These are phyloP conservation scores for Helostoma temminkii DNA, from an alignment of 2,797 vertebrate species.

Conservation along the genomic window DNA sequence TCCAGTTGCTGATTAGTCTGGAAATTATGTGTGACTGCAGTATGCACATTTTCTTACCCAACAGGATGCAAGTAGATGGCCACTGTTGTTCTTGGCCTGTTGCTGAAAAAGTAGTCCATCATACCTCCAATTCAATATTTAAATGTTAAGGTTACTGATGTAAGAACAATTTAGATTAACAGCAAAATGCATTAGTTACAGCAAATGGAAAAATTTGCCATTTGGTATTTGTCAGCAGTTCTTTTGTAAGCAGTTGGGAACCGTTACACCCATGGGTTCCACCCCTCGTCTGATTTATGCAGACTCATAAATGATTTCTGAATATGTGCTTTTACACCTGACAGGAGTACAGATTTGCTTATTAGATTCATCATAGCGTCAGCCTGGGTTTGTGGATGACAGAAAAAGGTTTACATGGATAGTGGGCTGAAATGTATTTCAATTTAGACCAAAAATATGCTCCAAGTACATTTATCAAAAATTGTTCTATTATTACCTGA, in stretches of 20 bases:
- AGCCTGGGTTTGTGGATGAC: constrained; percentile 26
- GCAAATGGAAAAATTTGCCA: constrained; percentile 11
- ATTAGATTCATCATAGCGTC: constrained; percentile 42
- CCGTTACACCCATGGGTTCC: constrained; percentile 3
- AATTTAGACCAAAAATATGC: constrained; percentile 44
- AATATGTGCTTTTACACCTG: constrained; percentile 43
- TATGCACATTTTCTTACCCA: constrained; percentile 28
- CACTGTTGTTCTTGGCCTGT: constrained; percentile 6
- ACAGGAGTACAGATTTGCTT: constrained; percentile 45
- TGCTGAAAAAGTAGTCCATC: background rate
- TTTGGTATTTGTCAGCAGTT: constrained; percentile 33
- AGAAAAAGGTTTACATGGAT: constrained; percentile 27
- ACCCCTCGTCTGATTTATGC: constrained; percentile 8
- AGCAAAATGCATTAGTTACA: constrained; percentile 12
- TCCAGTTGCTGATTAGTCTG: constrained; percentile 29
- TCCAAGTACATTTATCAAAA: constrained; percentile 54
- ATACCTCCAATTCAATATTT: background rate
- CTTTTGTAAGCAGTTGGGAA: constrained; percentile 34
- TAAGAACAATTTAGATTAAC: constrained; percentile 10
- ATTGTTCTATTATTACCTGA: constrained; percentile 61
- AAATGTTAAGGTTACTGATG: background rate
- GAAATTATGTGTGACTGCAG: constrained; percentile 25
- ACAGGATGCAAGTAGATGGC: background rate
- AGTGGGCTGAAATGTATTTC: constrained; percentile 36
- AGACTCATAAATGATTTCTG: constrained; percentile 34